A percentile compares a stretch with the other conserved stretches of the same genome.
Conservation (phyloP, 2,113 vertebrate species). For the Octodon degus region DNA sequence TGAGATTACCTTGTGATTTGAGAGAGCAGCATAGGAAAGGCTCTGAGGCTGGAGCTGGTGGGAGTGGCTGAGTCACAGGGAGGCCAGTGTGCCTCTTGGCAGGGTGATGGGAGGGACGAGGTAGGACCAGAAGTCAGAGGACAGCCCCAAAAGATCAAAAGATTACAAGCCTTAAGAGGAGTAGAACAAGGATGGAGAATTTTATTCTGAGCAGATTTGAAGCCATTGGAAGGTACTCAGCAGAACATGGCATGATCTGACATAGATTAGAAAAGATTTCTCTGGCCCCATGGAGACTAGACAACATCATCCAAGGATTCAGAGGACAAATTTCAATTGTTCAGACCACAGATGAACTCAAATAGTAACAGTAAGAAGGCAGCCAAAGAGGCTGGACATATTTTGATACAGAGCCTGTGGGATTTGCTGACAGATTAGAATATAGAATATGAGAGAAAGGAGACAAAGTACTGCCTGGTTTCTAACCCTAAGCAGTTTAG, state of each 20-base stretch:
- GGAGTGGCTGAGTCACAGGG: neutral
- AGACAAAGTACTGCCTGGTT: rapidly evolving
- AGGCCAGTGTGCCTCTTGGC: too few species aligned
- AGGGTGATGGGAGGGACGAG: neutral
- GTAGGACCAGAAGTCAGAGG: neutral
- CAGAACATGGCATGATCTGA: neutral
- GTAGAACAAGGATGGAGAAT: neutral
- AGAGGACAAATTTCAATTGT: neutral
- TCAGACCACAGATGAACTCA: neutral
- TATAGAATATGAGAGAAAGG: neutral
- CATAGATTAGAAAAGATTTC: neutral
- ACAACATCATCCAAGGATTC: neutral
- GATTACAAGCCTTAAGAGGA: neutral
- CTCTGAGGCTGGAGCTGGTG: neutral
- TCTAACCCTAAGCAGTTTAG: neutral
- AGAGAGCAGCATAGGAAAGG: neutral
- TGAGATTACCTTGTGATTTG: neutral
- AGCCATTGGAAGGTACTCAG: neutral
- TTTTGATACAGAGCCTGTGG: neutral
- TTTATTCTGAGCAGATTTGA: neutral
- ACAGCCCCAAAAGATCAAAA: neutral
- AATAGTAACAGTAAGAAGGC: neutral
- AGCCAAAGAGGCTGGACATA: neutral
- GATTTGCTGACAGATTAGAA: neutral
- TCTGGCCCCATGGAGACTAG: neutral